Percentiles rank a stretch among this genome's conserved stretches.
phyloP scores from a whole-genome alignment of 2,113 vertebrate genomes.

The Urocynchramus pylzowi region DNA sequence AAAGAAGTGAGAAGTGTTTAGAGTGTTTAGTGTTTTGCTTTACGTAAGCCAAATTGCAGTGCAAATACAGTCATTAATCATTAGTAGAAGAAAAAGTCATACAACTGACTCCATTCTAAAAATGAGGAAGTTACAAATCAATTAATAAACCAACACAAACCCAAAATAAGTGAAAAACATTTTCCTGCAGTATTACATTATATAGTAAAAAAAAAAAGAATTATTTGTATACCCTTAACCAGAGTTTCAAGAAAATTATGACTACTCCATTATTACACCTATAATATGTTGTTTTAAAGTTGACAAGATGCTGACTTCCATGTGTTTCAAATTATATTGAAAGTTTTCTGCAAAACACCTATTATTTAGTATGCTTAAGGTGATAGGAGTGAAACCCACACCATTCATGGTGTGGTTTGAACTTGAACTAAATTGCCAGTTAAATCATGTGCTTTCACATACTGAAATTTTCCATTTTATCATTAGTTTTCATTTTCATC shows the following conservation, averaged over 20 bases:
- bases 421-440: not conserved
- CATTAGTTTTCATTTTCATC: not conserved
- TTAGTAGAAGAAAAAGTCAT: not conserved
- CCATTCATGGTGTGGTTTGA: too few relatives aligned
- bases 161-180: not conserved
- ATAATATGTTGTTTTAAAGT: not conserved
- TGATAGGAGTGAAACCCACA: not conserved
- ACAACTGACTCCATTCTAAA: not conserved
- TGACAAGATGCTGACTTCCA: not conserved
- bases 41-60: not conserved
- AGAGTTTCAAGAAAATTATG: not conserved
- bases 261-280: not conserved
- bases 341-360: not conserved
- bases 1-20: not conserved
- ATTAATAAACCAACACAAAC: not conserved
- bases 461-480: not conserved
- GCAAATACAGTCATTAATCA: not conserved
- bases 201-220: not conserved
- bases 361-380: not conserved
- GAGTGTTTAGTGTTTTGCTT: too few relatives aligned
- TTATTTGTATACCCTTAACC: not conserved
- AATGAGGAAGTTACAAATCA: not conserved
- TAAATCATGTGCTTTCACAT: not conserved
- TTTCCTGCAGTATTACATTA: not conserved
- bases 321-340: not conserved